Evolutionary conservation across 2,888 invertebrate genomes (phyloP).

Genomic region (Meliscaeva auricollis): DNA sequence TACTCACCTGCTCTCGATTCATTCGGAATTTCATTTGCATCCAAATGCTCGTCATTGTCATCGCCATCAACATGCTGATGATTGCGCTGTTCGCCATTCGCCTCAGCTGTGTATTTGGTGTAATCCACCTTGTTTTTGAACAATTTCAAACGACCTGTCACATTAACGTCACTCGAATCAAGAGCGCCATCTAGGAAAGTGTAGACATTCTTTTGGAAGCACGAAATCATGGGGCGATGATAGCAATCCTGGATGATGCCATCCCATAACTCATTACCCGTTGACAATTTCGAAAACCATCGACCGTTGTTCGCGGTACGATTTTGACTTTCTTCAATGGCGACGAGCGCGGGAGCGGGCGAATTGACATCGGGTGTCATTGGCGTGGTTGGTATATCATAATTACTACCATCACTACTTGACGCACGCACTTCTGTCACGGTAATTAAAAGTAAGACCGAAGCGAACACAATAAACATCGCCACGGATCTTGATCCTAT

Average conservation of each 20-base stretch:
- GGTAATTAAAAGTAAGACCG: slow-evolving; percentile 62
- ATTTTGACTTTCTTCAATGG: slow-evolving; percentile 33
- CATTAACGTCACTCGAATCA: slow-evolving; percentile 87
- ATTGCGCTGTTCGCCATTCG: slow-evolving; percentile 81
- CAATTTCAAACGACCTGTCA: slow-evolving; percentile 88
- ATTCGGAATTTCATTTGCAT: slow-evolving; percentile 79
- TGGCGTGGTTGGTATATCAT: slow-evolving; percentile 53
- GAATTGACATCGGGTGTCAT: slow-evolving; percentile 42
- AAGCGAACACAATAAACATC: slow-evolving; percentile 46
- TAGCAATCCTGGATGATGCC: slow-evolving; percentile 90
- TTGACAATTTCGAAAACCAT: slow-evolving; percentile 81
- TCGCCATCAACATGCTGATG: slow-evolving; percentile 76
- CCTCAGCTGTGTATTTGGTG: slow-evolving; percentile 85
- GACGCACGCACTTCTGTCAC: slow-evolving; percentile 51
- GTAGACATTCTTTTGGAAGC: slow-evolving; percentile 91
- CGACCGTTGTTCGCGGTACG: slow-evolving; percentile 49
- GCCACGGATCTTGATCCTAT: slow-evolving; percentile 71
- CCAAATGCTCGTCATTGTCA: slow-evolving; percentile 77
- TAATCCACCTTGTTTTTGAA: slow-evolving; percentile 87
- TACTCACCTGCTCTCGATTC: slow-evolving; percentile 79
- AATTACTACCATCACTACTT: slow-evolving; percentile 15
- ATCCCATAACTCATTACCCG: slow-evolving; percentile 90
- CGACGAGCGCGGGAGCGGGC: background rate
- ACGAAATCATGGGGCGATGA: slow-evolving; percentile 87
- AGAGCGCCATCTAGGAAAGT: slow-evolving; percentile 89